Conservation (phyloP, 1,140 invertebrate species). For the Formica exsecta region DNA sequence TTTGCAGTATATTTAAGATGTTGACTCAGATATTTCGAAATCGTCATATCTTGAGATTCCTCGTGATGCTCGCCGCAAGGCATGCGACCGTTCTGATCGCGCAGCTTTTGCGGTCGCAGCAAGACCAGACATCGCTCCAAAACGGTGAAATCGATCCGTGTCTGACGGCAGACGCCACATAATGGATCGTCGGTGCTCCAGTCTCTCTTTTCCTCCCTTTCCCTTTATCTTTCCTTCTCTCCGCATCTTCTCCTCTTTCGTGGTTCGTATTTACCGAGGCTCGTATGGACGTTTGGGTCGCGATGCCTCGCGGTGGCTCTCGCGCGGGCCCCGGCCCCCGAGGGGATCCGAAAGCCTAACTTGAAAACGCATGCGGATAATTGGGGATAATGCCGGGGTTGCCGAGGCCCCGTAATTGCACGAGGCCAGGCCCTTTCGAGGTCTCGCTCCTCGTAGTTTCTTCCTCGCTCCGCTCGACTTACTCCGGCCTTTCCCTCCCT, state of each 20-base stretch:
- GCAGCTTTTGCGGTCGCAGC: constrained; percentile 58
- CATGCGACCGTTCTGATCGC: constrained; percentile 46
- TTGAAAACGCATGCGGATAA: constrained; percentile 84
- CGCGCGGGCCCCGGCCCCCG: constrained; percentile 70
- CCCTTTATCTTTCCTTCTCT: constrained; percentile 14
- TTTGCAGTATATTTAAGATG: not conserved
- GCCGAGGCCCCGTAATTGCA: constrained; percentile 83
- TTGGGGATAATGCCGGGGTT: constrained; percentile 85
- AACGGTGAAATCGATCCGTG: constrained; percentile 69
- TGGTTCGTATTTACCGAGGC: constrained; percentile 56
- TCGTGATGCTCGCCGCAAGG: constrained; percentile 29
- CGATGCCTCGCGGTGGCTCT: constrained; percentile 74
- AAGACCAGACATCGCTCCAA: constrained; percentile 63
- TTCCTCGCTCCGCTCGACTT: constrained; percentile 64
- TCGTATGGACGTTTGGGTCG: constrained; percentile 71
- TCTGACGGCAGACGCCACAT: constrained; percentile 80
- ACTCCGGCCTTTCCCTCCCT: constrained; percentile 24
- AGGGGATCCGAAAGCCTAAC: constrained; percentile 81
- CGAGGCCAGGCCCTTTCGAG: constrained; percentile 79
- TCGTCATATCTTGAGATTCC: not conserved
- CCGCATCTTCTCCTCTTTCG: constrained; percentile 44
- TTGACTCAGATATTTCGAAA: constrained; percentile 3
- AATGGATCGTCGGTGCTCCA: constrained; percentile 72
- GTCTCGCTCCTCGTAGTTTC: constrained; percentile 68
- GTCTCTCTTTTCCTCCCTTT: constrained; percentile 20